Percentiles rank a stretch among this genome's conserved stretches.
These are phyloP conservation scores for Oligia latruncula DNA, from an alignment of 2,888 invertebrate species.

Conservation along the genomic window DNA sequence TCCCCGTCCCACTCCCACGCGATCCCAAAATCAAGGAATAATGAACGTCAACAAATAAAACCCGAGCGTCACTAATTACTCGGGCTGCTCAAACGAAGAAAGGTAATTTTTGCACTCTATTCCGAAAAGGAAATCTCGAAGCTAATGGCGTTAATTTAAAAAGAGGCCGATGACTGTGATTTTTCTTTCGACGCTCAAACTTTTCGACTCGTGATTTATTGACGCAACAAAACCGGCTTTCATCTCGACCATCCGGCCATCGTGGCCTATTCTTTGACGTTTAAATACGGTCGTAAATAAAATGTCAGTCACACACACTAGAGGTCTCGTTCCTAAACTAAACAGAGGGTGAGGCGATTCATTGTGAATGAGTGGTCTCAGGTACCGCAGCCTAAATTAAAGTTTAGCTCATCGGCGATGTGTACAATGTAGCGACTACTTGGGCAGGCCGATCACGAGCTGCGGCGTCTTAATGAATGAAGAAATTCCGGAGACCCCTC, in stretches of 20 bases:
- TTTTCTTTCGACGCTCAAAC: conserved; percentile 83
- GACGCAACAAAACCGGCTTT: conserved; percentile 74
- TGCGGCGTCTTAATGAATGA: conserved; percentile 87
- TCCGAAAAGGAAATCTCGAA: conserved; percentile 87
- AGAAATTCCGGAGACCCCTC: conserved; percentile 84
- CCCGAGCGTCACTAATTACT: conserved; percentile 90
- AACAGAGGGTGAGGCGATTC: conserved; percentile 83
- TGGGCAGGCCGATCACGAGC: conserved; percentile 86
- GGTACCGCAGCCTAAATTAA: conserved; percentile 86
- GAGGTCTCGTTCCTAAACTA: conserved; percentile 77
- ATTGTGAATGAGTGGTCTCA: conserved; percentile 84
- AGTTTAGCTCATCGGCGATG: conserved; percentile 84
- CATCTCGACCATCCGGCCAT: conserved; percentile 57
- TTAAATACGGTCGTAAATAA: conserved; percentile 75
- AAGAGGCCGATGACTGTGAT: conserved; percentile 88
- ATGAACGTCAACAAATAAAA: conserved; percentile 90
- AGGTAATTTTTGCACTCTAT: conserved; percentile 89
- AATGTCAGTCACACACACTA: conserved; percentile 84
- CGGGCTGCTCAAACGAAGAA: conserved; percentile 85
- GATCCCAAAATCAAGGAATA: conserved; percentile 87
- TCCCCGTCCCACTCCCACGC: conserved; percentile 75
- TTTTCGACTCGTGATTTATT: conserved; percentile 87
- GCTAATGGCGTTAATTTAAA: conserved; percentile 90
- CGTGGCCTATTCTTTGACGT: conserved; percentile 64
- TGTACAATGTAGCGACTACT: conserved; percentile 80